A percentile compares a stretch with the other conserved stretches of the same genome.
Evolutionary conservation across 64 coral and sea anemone species (phyloP).

Genomic region (Montipora efflorescens): DNA sequence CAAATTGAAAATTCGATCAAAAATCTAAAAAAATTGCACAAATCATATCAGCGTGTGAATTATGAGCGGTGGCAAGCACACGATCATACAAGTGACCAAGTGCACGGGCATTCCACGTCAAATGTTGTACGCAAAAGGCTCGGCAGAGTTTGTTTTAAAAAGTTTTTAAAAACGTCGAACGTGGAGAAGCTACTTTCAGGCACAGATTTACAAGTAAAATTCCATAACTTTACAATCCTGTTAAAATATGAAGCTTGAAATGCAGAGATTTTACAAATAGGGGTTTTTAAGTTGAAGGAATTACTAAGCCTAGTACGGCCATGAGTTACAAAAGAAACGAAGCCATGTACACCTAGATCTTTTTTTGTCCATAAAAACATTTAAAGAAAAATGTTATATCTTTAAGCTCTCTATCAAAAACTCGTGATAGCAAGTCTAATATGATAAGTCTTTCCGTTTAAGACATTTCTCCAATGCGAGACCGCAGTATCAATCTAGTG

Average conservation of each 20-base stretch:
- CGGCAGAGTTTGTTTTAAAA: slow-evolving; percentile 35
- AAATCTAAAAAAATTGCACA: no score
- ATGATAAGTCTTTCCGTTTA: no score
- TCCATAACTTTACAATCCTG: slow-evolving; percentile 54
- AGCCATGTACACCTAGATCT: no score
- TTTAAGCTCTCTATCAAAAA: no score
- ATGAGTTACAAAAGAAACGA: no score
- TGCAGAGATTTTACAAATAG: slow-evolving; percentile 45
- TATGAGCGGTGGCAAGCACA: neutral
- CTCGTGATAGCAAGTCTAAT: no score
- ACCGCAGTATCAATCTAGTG: no score
- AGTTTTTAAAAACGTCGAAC: slow-evolving; percentile 8
- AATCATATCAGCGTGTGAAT: neutral
- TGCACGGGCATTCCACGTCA: neutral
- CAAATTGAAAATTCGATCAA: no score
- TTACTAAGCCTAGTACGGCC: no score
- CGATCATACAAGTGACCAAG: neutral
- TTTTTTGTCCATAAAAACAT: no score
- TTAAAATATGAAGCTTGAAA: slow-evolving; percentile 65
- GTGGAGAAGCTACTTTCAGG: slow-evolving; percentile 21
- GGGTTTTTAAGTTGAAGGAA: neutral
- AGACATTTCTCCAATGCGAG: no score
- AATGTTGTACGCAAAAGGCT: neutral
- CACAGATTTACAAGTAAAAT: neutral
- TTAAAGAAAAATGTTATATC: no score